phyloP scores from a whole-genome alignment of 37 sponge, comb jelly and placozoan species.

The Geodia barretti region DNA sequence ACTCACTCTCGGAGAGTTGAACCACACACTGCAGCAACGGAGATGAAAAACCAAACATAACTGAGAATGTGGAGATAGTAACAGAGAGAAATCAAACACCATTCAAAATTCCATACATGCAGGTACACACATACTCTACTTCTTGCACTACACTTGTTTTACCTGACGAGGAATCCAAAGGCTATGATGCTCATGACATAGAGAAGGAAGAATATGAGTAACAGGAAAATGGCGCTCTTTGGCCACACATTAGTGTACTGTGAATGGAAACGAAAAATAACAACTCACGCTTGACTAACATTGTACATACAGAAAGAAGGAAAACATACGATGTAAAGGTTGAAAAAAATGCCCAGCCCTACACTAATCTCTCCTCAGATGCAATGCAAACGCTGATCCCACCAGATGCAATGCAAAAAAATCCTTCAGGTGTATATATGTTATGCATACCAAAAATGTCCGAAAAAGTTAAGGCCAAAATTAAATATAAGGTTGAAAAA shows the following conservation, averaged over 20 bases:
- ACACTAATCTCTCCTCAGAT: no score
- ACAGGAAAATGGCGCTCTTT: slow-evolving; percentile 51
- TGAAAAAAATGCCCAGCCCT: no score
- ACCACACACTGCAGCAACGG: slow-evolving; percentile 68
- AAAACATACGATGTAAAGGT: no score
- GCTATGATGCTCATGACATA: slow-evolving; percentile 63
- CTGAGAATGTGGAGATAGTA: not conserved
- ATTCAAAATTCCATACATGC: not conserved
- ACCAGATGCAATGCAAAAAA: no score
- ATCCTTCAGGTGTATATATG: no score
- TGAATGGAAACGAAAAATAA: not conserved
- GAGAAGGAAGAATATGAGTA: slow-evolving; percentile 52
- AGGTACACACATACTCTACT: not conserved
- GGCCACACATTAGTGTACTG: slow-evolving; percentile 29
- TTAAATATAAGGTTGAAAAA: no score
- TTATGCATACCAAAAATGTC: no score
- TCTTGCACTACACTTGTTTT: not conserved
- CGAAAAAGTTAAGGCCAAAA: no score
- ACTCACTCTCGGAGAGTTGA: slow-evolving; percentile 73
- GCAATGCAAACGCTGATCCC: no score
- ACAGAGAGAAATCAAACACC: no score
- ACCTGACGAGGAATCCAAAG: slow-evolving; percentile 74
- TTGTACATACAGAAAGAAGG: no score
- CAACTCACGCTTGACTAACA: not conserved
- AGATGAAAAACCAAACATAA: not conserved